Conservation (phyloP, 2,113 vertebrate species). For the Chamaetylas fuelleborni region DNA sequence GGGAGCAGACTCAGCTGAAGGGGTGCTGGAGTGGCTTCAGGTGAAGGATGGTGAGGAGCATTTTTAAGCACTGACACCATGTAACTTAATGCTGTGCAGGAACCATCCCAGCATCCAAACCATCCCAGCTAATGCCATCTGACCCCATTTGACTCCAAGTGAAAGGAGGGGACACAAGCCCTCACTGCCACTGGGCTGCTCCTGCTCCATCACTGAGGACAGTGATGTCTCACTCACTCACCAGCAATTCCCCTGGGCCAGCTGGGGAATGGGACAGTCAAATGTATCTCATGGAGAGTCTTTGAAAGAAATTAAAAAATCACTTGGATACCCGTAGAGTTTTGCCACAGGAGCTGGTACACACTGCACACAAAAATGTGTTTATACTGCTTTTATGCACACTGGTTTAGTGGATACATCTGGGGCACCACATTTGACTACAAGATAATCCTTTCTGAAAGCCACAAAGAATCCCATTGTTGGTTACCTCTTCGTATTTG, state of each 20-base stretch:
- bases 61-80: not conserved
- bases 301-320: not conserved
- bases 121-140: not conserved
- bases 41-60: not conserved
- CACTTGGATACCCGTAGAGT: not conserved
- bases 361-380: rapidly evolving
- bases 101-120: not conserved
- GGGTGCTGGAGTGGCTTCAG: not conserved
- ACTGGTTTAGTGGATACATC: not conserved
- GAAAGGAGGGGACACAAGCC: not conserved
- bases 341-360: not conserved
- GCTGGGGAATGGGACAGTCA: not conserved
- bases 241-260: not conserved
- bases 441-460: not conserved
- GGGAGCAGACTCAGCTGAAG: not conserved
- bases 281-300: not conserved
- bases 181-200: not conserved
- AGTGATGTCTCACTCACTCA: not conserved
- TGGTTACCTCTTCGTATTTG: conserved; percentile 97
- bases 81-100: not conserved
- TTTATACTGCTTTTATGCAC: not conserved
- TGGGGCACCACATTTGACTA: not conserved
- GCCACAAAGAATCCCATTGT: not conserved
- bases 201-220: not conserved
- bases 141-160: not conserved